These are phyloP conservation scores for Teleogryllus occipitalis DNA, from an alignment of 1,140 invertebrate species.

Conservation along the genomic window DNA sequence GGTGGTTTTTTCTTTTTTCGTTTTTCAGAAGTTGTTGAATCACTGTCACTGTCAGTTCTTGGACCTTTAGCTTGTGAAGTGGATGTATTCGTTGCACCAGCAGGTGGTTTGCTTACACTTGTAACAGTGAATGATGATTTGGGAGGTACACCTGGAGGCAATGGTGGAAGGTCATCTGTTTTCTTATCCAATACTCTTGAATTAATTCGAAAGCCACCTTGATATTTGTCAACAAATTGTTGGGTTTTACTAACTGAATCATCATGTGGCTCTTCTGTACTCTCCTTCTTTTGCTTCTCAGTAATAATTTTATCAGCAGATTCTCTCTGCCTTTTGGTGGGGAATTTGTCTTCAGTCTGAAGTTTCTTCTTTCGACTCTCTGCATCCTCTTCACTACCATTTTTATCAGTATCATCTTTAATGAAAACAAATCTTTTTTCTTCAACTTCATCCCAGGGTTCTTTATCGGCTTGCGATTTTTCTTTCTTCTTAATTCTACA, in stretches of 20 bases:
- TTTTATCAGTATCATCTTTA: slow-evolving; percentile 25
- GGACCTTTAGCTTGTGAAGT: slow-evolving; percentile 32
- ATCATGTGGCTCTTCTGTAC: slow-evolving; percentile 31
- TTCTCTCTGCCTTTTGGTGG: slow-evolving; percentile 14
- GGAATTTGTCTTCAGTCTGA: slow-evolving; percentile 23
- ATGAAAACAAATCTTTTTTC: slow-evolving; percentile 26
- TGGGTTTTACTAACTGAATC: slow-evolving; percentile 21
- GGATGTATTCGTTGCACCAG: neutral
- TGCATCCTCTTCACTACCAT: slow-evolving; percentile 26
- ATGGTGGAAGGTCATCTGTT: slow-evolving; percentile 19
- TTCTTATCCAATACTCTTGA: slow-evolving; percentile 19
- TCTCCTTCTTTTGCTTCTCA: slow-evolving; percentile 32
- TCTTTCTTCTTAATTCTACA: slow-evolving; percentile 45
- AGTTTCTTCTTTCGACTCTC: slow-evolving; percentile 31
- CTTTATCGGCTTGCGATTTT: slow-evolving; percentile 25
- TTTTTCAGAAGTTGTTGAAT: slow-evolving; percentile 23
- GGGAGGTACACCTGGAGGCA: slow-evolving; percentile 20
- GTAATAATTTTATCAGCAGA: slow-evolving; percentile 16
- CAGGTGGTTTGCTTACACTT: neutral
- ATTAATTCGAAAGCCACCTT: slow-evolving; percentile 23
- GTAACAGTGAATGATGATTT: slow-evolving; percentile 15
- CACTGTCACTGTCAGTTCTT: slow-evolving; percentile 39
- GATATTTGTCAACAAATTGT: slow-evolving; percentile 22
- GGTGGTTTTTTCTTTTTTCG: slow-evolving; percentile 17
- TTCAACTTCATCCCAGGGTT: slow-evolving; percentile 29